Conservation (phyloP, 2,797 vertebrate species). For the Pempheris klunzingeri region DNA sequence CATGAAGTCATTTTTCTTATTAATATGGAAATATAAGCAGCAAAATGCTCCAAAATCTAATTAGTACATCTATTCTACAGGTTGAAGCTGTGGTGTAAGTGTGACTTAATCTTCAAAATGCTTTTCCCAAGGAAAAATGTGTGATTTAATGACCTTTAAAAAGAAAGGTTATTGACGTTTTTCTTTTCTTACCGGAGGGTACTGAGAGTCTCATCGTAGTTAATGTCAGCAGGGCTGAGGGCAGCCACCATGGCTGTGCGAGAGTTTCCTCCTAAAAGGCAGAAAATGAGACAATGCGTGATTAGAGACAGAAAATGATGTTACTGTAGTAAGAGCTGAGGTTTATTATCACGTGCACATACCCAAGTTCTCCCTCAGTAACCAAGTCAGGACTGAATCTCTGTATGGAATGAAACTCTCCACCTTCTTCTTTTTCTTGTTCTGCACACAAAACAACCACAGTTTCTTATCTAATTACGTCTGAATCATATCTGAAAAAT, state of each 20-base stretch:
- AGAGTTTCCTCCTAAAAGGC: slow-evolving; percentile 93
- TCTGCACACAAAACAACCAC: slow-evolving; percentile 81
- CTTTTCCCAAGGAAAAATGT: neutral
- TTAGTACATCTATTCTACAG: neutral
- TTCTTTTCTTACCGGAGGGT: slow-evolving; percentile 90
- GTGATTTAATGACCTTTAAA: neutral
- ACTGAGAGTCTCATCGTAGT: slow-evolving; percentile 96
- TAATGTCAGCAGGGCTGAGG: slow-evolving; percentile 95
- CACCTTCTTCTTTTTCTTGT: slow-evolving; percentile 99
- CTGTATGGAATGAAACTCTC: slow-evolving; percentile 96
- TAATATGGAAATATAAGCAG: slow-evolving; percentile 1
- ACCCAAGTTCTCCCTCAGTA: slow-evolving; percentile 98
- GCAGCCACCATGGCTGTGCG: slow-evolving; percentile 98
- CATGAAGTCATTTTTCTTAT: neutral
- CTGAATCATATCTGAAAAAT: neutral
- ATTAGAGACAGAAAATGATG: neutral
- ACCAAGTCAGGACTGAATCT: slow-evolving; percentile 98
- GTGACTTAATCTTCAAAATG: slow-evolving; percentile 6
- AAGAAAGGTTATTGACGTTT: slow-evolving; percentile 13
- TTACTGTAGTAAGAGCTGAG: neutral
- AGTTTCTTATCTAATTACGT: neutral
- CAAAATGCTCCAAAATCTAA: slow-evolving; percentile 3
- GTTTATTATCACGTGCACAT: slow-evolving; percentile 47
- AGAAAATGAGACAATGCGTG: neutral
- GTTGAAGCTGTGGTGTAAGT: neutral